Percentiles rank a stretch among this genome's conserved stretches.
Evolutionary conservation across 1,140 invertebrate genomes (phyloP).

Genomic region (Archivesica marissinica): DNA sequence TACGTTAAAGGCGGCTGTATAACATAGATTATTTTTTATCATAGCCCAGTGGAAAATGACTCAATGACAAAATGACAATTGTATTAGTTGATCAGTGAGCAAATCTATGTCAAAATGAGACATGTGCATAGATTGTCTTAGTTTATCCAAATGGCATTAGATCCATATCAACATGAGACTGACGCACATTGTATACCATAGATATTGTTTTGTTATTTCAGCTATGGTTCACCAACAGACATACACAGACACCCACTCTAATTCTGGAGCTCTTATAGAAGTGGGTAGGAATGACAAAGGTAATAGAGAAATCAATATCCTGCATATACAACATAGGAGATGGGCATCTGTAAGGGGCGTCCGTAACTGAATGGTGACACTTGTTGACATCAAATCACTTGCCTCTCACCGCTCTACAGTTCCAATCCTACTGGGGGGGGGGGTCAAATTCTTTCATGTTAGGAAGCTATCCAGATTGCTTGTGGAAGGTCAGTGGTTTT

Average conservation of each 20-base stretch:
- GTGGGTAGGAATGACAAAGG: slow-evolving; percentile 8
- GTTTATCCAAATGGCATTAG: background rate
- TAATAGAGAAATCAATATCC: background rate
- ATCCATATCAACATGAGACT: background rate
- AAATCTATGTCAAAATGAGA: background rate
- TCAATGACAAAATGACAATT: background rate
- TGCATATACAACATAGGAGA: too few relatives aligned
- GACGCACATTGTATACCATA: background rate
- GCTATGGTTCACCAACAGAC: background rate
- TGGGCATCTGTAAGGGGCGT: too few relatives aligned
- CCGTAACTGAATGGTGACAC: too few relatives aligned
- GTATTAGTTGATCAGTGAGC: background rate
- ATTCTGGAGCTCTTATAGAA: slow-evolving; percentile 15
- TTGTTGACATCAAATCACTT: background rate
- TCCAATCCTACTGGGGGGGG: background rate
- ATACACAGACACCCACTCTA: background rate
- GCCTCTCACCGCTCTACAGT: background rate
- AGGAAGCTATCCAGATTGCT: background rate
- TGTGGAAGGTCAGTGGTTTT: background rate
- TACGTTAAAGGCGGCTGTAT: too few relatives aligned
- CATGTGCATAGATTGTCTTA: background rate
- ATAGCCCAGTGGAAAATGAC: background rate
- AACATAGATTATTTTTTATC: too few relatives aligned
- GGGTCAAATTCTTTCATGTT: background rate
- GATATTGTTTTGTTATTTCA: slow-evolving; percentile 10